Evolutionary conservation across 2,797 vertebrate species (phyloP), one percentile per base, ranked within the genome.

Genomic region (Podarcis lilfordi): DNA sequence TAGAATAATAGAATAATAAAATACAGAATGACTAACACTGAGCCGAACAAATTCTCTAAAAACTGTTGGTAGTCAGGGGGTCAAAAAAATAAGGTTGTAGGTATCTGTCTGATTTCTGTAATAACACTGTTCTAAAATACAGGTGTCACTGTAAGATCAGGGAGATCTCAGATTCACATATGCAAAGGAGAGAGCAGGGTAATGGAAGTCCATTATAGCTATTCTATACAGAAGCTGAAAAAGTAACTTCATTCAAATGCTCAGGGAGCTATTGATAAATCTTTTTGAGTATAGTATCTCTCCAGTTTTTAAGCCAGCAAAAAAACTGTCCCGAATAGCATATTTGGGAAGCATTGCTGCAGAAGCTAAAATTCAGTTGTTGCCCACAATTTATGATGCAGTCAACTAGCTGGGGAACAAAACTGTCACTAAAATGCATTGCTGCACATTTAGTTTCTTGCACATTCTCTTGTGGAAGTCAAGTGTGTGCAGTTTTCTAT

Each of bases 201-300:
- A 27, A 4, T 0, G 1, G 23, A 37, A 76, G 37, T 17, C 37
- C 35, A 76, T 23, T 25, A 25, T 76, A 40, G n/a, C 35, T 35
- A 25, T 32, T 1, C 7, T 32, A 11, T 37, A 3, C 32, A 37
- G 11, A 19, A 32, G 79, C 5, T 35, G 32, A 17, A 35, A 32
- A 10, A 55, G 77, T 11, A n/a, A 29, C 17, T 21, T 35, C 0
- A n/a, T 13, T 15, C 1, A 4, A 55, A 4, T 3, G 1, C n/a
- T 61, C 50, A 23, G n/a, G 19, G 55, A 32, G 50, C 50, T 32
- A 7, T 61, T 25, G 21, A 80, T 55, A 80, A 80, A 64, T 40
- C 23, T 27, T 66, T 66, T 19, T 40, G 35, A 40, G 37, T 11
- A 32, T 17, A 45, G 23, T 43, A 9, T 75, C 32, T 9, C 78